Conservation (phyloP, 1,140 invertebrate species). For the Mizuhopecten yessoensis region DNA sequence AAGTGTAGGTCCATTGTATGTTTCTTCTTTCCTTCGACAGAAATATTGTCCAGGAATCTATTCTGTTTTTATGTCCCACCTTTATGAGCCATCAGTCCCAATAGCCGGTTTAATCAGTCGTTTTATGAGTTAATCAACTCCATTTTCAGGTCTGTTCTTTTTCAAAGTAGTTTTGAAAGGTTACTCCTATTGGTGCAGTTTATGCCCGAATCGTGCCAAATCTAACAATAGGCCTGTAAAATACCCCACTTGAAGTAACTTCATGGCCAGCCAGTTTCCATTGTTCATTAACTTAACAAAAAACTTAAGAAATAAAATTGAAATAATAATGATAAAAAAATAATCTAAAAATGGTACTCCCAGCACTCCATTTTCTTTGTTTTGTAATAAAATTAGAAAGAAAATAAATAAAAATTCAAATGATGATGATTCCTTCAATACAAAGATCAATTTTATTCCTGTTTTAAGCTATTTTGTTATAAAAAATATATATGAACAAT, state of each 20-base stretch:
- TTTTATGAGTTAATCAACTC: neutral
- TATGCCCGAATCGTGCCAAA: neutral
- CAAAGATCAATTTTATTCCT: too few relatives aligned
- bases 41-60: slow-evolving; percentile 29
- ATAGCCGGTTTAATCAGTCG: neutral
- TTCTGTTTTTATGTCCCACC: neutral
- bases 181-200: neutral
- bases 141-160: neutral
- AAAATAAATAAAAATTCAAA: too few relatives aligned
- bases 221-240: neutral
- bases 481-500: too few relatives aligned
- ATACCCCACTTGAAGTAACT: neutral
- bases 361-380: too few relatives aligned
- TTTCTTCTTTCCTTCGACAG: neutral
- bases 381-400: too few relatives aligned
- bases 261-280: neutral
- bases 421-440: too few relatives aligned
- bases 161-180: neutral
- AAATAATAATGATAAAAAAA: neutral
- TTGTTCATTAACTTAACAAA: neutral
- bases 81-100: neutral
- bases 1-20: neutral
- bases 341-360: too few relatives aligned
- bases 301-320: too few relatives aligned
- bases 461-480: too few relatives aligned